These are phyloP conservation scores for Atlantisia rogersi DNA, from an alignment of 2,113 vertebrate species.

Conservation along the genomic window DNA sequence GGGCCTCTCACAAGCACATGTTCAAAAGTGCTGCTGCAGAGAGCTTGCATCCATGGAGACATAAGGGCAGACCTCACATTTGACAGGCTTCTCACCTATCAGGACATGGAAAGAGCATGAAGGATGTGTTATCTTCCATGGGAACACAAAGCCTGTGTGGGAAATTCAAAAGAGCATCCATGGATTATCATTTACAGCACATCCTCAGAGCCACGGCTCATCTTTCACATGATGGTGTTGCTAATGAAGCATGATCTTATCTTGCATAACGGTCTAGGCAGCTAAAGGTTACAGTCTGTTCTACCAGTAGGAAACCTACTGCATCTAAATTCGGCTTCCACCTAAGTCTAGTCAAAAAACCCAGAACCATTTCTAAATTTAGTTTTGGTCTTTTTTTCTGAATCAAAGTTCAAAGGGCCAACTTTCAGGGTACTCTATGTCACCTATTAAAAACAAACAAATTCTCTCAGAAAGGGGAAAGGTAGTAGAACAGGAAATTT, in stretches of 20 bases:
- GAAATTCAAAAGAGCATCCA: neutral
- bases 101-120: neutral
- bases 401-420: neutral
- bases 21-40: slow-evolving; percentile 60
- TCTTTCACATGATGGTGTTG: neutral
- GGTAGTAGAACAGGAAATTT: neutral
- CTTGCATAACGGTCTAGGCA: neutral
- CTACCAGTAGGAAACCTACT: neutral
- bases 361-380: neutral
- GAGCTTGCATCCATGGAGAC: slow-evolving; percentile 77
- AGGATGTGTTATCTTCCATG: neutral
- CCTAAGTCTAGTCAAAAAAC: neutral
- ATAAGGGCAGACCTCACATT: slow-evolving; percentile 70
- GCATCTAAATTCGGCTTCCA: neutral
- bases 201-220: neutral
- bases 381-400: neutral
- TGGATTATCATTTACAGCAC: neutral
- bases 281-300: neutral
- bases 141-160: neutral
- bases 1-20: slow-evolving; percentile 65
- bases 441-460: neutral
- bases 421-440: neutral
- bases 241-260: neutral
- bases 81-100: slow-evolving; percentile 76
- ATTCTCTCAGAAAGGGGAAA: neutral